These are phyloP conservation scores for Larimichthys polyactis DNA, from an alignment of 2,113 vertebrate genomes.

Conservation along the genomic window DNA sequence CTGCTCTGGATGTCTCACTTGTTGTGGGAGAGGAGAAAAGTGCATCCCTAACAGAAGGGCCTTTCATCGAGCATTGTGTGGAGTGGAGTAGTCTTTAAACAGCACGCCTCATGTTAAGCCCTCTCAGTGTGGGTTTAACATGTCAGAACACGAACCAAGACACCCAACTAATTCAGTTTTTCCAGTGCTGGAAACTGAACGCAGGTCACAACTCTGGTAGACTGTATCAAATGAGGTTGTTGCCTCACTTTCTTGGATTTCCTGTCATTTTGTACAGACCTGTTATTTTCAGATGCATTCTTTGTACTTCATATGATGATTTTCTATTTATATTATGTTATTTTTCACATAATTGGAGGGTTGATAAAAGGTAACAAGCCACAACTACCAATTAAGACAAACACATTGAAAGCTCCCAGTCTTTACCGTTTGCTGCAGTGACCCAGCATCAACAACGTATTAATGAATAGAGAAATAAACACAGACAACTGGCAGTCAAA, in stretches of 20 bases:
- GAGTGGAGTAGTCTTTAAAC: constrained; percentile 50
- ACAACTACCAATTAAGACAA: constrained; percentile 22
- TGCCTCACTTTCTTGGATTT: constrained; percentile 33
- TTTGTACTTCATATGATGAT: background rate
- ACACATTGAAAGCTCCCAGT: constrained; percentile 4
- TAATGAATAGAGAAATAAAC: background rate
- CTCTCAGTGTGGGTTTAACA: constrained; percentile 61
- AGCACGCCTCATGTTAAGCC: constrained; percentile 51
- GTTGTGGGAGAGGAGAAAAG: constrained; percentile 54
- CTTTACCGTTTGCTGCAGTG: background rate
- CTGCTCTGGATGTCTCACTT: constrained; percentile 46
- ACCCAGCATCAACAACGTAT: constrained; percentile 14
- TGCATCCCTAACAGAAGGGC: constrained; percentile 41
- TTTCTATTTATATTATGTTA: background rate
- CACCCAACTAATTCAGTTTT: constrained; percentile 40
- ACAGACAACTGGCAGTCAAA: background rate
- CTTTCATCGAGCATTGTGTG: constrained; percentile 57
- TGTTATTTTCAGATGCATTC: background rate
- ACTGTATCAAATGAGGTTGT: constrained; percentile 19
- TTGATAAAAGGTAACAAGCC: background rate
- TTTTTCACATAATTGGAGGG: constrained; percentile 2
- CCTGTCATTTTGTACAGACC: background rate
- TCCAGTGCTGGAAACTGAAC: constrained; percentile 34
- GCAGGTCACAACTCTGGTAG: constrained; percentile 20
- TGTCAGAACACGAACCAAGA: constrained; percentile 68